Evolutionary conservation across 2,888 invertebrate species (phyloP).

Genomic region (Drosophila percnosoma): DNA sequence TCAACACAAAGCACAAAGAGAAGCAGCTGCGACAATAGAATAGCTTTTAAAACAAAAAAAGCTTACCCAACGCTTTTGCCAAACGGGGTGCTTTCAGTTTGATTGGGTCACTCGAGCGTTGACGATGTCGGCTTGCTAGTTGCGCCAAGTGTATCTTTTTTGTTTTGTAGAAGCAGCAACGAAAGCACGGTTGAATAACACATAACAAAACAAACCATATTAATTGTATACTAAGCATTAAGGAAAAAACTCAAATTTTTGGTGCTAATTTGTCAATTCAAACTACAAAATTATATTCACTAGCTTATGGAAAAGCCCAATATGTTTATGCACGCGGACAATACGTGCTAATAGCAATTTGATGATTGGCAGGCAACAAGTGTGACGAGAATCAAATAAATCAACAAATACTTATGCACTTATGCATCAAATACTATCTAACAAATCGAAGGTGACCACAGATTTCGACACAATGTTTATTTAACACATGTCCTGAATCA

Average conservation of each 20-base stretch:
- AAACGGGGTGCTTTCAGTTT: conserved; percentile 9
- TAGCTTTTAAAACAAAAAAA: conserved; percentile 10
- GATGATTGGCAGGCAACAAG: conserved; percentile 57
- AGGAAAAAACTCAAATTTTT: conserved; percentile 20
- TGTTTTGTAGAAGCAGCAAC: conserved; percentile 2
- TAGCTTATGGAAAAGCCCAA: conserved; percentile 41
- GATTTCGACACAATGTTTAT: neutral
- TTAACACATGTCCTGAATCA: conserved; percentile 5
- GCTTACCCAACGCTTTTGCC: neutral
- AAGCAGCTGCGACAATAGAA: conserved; percentile 3
- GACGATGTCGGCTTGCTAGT: neutral
- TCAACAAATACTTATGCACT: conserved; percentile 19
- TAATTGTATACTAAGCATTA: neutral
- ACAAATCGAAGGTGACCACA: conserved; percentile 61
- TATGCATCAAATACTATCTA: conserved; percentile 37
- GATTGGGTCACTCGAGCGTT: conserved; percentile 4
- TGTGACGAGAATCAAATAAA: conserved; percentile 43
- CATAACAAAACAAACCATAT: neutral
- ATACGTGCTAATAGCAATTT: conserved; percentile 71
- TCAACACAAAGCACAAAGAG: conserved; percentile 1
- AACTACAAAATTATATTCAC: conserved; percentile 8
- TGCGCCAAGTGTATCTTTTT: neutral
- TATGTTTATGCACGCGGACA: conserved; percentile 51
- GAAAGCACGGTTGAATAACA: conserved; percentile 10
- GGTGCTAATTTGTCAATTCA: conserved; percentile 25